Percentiles rank a stretch among this genome's conserved stretches.
These are phyloP conservation scores for Cynoglossus semilaevis DNA, from an alignment of 2,113 vertebrate genomes.

Conservation along the genomic window DNA sequence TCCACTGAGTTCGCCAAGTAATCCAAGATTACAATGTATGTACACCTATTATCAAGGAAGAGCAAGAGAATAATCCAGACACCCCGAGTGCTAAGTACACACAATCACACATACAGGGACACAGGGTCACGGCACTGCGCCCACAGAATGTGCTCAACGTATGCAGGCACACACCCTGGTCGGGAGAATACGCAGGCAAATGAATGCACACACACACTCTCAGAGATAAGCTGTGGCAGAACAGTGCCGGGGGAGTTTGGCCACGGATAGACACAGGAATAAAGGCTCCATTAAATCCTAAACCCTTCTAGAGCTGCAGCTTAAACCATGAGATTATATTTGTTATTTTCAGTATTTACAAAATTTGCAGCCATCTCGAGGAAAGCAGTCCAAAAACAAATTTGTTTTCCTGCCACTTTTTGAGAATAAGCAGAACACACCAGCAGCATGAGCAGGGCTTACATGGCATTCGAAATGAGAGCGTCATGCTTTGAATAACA, in stretches of 20 bases:
- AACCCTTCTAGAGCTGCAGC: slow-evolving; percentile 37
- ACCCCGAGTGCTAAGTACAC: slow-evolving; percentile 33
- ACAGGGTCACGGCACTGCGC: slow-evolving; percentile 61
- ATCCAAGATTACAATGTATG: slow-evolving; percentile 65
- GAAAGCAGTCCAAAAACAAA: slow-evolving; percentile 10
- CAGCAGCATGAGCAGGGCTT: slow-evolving; percentile 13
- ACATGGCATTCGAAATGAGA: slow-evolving; percentile 21
- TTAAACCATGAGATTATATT: slow-evolving; percentile 39
- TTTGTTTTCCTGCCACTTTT: slow-evolving; percentile 10
- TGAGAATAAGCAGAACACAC: slow-evolving; percentile 2
- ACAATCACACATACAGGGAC: slow-evolving; percentile 33
- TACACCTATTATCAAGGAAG: slow-evolving; percentile 55
- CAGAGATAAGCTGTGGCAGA: slow-evolving; percentile 68
- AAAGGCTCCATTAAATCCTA: slow-evolving; percentile 53
- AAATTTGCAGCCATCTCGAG: slow-evolving; percentile 28
- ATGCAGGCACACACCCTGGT: slow-evolving; percentile 73
- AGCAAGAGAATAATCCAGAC: slow-evolving; percentile 23
- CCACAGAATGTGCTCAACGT: slow-evolving; percentile 68
- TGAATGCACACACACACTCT: slow-evolving; percentile 60
- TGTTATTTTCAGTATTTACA: slow-evolving; percentile 44
- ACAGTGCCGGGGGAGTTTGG: slow-evolving; percentile 56
- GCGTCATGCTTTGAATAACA: slow-evolving; percentile 27
- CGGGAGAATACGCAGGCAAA: slow-evolving; percentile 63
- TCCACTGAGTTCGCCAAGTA: slow-evolving; percentile 45
- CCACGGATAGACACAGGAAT: slow-evolving; percentile 57